A percentile compares a stretch with the other conserved stretches of the same genome.
phyloP scores from a whole-genome alignment of 2,797 vertebrate species.

The Falco peregrinus region DNA sequence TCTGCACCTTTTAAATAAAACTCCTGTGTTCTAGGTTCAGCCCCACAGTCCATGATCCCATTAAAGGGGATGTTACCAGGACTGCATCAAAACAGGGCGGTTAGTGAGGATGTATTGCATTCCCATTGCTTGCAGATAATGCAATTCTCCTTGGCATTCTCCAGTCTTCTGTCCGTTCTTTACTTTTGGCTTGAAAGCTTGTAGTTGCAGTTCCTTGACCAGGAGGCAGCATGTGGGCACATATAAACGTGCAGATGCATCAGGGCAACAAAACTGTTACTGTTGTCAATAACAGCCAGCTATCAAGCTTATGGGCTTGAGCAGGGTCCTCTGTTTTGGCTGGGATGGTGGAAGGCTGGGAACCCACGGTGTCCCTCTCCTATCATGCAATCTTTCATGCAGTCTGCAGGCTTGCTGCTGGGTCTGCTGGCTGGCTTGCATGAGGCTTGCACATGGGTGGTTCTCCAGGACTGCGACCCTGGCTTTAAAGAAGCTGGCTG shows the following conservation, averaged over 20 bases:
- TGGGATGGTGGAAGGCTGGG: not conserved
- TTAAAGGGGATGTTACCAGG: not conserved
- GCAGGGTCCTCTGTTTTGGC: not conserved
- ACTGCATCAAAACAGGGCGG: not conserved
- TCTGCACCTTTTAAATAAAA: not conserved
- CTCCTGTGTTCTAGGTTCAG: not conserved
- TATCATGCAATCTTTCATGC: not conserved
- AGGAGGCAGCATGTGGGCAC: not conserved
- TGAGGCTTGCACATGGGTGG: not conserved
- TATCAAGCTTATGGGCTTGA: not conserved
- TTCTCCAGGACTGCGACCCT: not conserved
- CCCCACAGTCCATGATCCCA: accelerated
- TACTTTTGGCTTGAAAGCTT: not conserved
- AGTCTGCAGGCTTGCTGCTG: not conserved
- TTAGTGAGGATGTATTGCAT: not conserved
- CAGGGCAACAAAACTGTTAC: not conserved
- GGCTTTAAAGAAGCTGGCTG: not conserved
- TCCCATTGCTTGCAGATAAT: not conserved
- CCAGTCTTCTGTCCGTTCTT: not conserved
- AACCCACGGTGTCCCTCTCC: not conserved
- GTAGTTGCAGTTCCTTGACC: not conserved
- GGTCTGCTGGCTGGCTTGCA: not conserved
- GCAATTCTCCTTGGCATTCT: not conserved
- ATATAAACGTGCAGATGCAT: not conserved
- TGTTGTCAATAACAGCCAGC: not conserved